Evolutionary conservation across 1,140 invertebrate species (phyloP).

Genomic region (Lethrus apterus): DNA sequence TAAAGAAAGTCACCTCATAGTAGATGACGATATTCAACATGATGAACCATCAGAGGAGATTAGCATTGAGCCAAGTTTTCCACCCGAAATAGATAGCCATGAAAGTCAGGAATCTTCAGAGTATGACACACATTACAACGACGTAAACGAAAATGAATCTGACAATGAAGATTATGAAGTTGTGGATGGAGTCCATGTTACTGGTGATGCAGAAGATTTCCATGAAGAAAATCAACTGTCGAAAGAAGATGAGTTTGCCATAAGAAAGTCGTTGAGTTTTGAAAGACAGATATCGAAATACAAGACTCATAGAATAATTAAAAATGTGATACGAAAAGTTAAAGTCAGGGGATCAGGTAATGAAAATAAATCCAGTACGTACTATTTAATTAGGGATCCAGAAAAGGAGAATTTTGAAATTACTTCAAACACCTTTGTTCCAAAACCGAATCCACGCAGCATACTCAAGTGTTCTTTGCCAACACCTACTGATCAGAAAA

Average conservation of each 20-base stretch:
- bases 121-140: not conserved
- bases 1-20: conserved; percentile 12
- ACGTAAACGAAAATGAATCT: conserved; percentile 15
- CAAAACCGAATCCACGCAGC: conserved; percentile 30
- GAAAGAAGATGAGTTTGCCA: not conserved
- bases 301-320: conserved; percentile 1
- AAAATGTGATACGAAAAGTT: conserved; percentile 13
- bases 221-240: not conserved
- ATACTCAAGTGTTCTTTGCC: conserved; percentile 27
- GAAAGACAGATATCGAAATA: conserved; percentile 24
- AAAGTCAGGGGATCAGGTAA: not conserved
- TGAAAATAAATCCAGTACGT: conserved; percentile 8
- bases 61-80: not conserved
- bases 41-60: not conserved
- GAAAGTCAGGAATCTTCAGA: too few species aligned
- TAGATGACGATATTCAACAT: conserved; percentile 5
- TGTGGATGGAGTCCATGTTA: conserved; percentile 23
- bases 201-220: conserved; percentile 20
- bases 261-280: too few species aligned
- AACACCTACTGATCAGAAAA: not conserved
- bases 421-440: conserved; percentile 1
- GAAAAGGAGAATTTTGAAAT: conserved; percentile 33
- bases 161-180: conserved; percentile 25
- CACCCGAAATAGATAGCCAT: too few species aligned
- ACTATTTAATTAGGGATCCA: conserved; percentile 27